Evolutionary conservation across 2,888 invertebrate genomes (phyloP).

Genomic region (Epiblema foenella): DNA sequence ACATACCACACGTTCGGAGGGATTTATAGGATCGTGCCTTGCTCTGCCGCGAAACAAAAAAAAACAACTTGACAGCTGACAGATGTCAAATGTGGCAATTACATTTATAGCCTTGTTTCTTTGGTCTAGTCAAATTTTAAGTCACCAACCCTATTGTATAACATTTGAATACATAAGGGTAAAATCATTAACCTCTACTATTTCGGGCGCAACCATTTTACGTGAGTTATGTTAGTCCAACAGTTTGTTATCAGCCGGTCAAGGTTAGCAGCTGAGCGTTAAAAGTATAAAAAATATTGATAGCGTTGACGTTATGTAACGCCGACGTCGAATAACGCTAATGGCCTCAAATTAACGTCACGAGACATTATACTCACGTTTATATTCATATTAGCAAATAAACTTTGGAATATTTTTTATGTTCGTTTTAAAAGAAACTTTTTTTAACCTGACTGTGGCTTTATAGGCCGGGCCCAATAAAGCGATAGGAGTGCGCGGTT

Average conservation of each 20-base stretch:
- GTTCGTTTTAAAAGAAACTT: neutral
- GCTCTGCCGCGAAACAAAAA: neutral
- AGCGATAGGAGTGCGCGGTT: no score
- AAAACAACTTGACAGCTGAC: no score
- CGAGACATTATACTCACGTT: neutral
- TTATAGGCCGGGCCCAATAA: no score
- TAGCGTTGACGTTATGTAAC: conserved; percentile 7
- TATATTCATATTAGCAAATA: neutral
- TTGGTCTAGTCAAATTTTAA: no score
- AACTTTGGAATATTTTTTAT: neutral
- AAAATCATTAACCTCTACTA: neutral
- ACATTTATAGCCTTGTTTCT: no score
- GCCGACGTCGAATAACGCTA: conserved; percentile 11
- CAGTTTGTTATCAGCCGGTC: conserved; percentile 5
- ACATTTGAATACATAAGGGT: neutral
- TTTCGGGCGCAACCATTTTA: neutral
- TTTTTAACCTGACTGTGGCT: no score
- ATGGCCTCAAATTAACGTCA: conserved; percentile 8
- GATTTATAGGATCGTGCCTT: no score
- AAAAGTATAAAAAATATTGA: conserved; percentile 20
- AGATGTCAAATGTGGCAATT: no score
- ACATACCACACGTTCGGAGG: no score
- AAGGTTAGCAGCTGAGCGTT: neutral
- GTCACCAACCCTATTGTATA: no score
- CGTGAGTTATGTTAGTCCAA: neutral